Conservation (phyloP, 2,113 vertebrate species). For the Trichechus manatus region DNA sequence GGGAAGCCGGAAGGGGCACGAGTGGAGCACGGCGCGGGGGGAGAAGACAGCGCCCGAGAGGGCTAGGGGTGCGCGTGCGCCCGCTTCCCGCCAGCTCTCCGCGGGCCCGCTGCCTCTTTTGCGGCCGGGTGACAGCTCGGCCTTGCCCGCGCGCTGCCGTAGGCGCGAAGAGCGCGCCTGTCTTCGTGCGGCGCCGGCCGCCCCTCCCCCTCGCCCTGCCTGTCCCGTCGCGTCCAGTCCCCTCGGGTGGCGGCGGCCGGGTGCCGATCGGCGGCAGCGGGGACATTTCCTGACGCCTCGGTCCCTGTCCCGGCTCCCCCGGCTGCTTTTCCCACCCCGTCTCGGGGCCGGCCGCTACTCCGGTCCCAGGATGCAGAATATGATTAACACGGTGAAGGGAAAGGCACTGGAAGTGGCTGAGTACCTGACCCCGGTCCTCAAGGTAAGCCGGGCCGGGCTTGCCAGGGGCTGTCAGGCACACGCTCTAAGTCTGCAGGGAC, state of each 20-base stretch:
- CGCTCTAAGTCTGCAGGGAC: not conserved
- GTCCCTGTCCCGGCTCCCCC: not conserved
- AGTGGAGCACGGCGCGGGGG: not conserved
- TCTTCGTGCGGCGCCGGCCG: not conserved
- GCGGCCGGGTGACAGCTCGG: not conserved
- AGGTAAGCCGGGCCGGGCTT: constrained; percentile 89
- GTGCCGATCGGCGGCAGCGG: not conserved
- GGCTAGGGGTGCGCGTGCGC: not conserved
- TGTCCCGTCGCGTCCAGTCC: not conserved
- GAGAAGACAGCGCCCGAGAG: not conserved
- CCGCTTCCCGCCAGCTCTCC: too few species aligned
- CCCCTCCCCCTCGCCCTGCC: constrained; percentile 64
- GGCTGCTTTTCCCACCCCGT: not conserved
- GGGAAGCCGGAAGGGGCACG: constrained; percentile 71
- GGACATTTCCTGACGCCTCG: not conserved
- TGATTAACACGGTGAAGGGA: constrained; percentile 98
- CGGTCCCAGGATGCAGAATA: constrained; percentile 94
- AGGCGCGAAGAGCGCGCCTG: not conserved
- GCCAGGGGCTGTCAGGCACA: not conserved
- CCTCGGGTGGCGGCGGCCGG: not conserved
- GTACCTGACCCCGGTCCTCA: constrained; percentile 96
- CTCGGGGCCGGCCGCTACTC: constrained; percentile 59
- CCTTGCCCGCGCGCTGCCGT: not conserved
- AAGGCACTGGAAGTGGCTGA: constrained; percentile 98
- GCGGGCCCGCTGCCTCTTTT: fast-evolving